A percentile compares a stretch with the other conserved stretches of the same genome.
Evolutionary conservation across 2,113 vertebrate genomes (phyloP).

Genomic region (Cnemophilus loriae): DNA sequence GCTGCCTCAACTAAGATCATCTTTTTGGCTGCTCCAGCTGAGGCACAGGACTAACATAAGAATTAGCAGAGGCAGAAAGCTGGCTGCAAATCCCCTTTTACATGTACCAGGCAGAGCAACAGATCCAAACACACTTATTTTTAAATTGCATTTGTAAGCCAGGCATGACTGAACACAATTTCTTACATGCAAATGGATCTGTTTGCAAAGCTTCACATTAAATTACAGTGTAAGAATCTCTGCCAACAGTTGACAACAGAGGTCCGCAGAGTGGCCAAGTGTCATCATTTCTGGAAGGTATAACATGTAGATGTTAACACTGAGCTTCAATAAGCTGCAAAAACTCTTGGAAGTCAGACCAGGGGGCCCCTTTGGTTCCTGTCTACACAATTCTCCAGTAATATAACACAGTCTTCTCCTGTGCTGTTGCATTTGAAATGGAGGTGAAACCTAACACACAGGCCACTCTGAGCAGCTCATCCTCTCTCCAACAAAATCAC

Average conservation of each 20-base stretch:
- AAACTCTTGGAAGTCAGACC: neutral
- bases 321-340: neutral
- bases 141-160: conserved; percentile 21
- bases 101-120: conserved; percentile 12
- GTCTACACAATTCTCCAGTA: neutral
- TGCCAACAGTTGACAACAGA: conserved; percentile 35
- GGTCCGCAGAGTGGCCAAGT: conserved; percentile 13
- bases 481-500: neutral
- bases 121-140: conserved; percentile 11
- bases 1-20: neutral
- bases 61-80: conserved; percentile 13
- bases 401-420: neutral
- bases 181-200: conserved; percentile 29
- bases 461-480: neutral
- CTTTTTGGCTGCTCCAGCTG: neutral
- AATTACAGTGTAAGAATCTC: neutral
- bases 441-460: neutral
- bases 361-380: neutral
- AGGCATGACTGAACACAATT: conserved; percentile 26
- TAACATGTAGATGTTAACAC: neutral
- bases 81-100: conserved; percentile 6
- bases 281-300: conserved; percentile 42
- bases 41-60: neutral
- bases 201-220: conserved; percentile 22
- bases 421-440: neutral